phyloP scores from a whole-genome alignment of 2,888 invertebrate genomes.

The Drosophila barbarae region DNA sequence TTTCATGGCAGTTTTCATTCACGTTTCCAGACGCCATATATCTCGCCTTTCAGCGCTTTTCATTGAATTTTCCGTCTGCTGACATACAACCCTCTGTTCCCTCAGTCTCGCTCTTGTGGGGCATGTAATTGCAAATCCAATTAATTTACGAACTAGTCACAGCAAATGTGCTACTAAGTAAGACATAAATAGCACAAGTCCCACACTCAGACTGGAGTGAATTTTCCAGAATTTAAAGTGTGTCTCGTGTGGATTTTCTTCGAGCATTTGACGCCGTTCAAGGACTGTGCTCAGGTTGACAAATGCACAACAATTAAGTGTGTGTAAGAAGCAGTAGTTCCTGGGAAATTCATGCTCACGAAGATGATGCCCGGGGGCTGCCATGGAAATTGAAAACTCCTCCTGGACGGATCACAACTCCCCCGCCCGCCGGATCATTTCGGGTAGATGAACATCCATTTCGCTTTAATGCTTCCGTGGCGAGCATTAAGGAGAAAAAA shows the following conservation, averaged over 20 bases:
- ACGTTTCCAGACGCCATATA: slow-evolving; percentile 9
- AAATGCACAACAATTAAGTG: slow-evolving; percentile 69
- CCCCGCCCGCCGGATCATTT: slow-evolving; percentile 27
- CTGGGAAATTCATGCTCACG: slow-evolving; percentile 35
- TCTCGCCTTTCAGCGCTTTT: slow-evolving; percentile 14
- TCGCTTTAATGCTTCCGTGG: slow-evolving; percentile 70
- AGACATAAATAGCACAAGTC: slow-evolving; percentile 70
- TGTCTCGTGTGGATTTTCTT: slow-evolving; percentile 18
- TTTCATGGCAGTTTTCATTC: slow-evolving; percentile 15
- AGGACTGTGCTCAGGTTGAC: slow-evolving; percentile 55
- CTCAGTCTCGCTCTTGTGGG: slow-evolving; percentile 33
- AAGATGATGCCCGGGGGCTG: slow-evolving; percentile 40
- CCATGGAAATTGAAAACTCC: slow-evolving; percentile 62
- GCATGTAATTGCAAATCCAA: slow-evolving; percentile 75
- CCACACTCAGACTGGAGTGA: slow-evolving; percentile 7
- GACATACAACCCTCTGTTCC: not conserved
- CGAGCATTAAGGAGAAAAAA: slow-evolving; percentile 20
- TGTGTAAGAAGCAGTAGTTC: slow-evolving; percentile 45
- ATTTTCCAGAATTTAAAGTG: slow-evolving; percentile 32
- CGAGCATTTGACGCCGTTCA: slow-evolving; percentile 27
- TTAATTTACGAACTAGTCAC: slow-evolving; percentile 72
- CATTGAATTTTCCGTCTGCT: slow-evolving; percentile 7
- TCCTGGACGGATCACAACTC: slow-evolving; percentile 14
- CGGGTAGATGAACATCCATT: slow-evolving; percentile 62
- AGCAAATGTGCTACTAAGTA: slow-evolving; percentile 70